These are phyloP conservation scores for Ctenopoma kingsleyae DNA, from an alignment of 2,797 vertebrate genomes.

Conservation along the genomic window DNA sequence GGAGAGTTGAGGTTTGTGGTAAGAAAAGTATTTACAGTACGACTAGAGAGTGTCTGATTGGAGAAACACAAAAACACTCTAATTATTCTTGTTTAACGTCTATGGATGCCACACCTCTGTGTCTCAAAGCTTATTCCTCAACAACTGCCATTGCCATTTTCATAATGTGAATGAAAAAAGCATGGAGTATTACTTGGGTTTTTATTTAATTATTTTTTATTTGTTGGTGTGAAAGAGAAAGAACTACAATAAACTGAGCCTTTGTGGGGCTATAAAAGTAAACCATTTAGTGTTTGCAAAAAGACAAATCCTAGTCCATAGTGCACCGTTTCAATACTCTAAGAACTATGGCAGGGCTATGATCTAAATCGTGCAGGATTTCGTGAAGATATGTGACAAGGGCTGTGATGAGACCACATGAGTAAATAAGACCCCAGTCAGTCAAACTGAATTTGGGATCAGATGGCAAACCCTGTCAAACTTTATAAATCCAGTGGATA, in stretches of 20 bases:
- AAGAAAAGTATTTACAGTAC: slow-evolving; percentile 57
- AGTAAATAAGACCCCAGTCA: slow-evolving; percentile 49
- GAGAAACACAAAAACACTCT: slow-evolving; percentile 63
- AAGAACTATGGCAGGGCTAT: slow-evolving; percentile 27
- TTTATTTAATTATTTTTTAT: slow-evolving; percentile 39
- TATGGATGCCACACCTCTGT: slow-evolving; percentile 47
- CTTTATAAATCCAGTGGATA: slow-evolving; percentile 31
- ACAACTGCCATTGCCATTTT: slow-evolving; percentile 47
- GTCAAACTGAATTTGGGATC: slow-evolving; percentile 23
- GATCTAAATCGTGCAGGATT: slow-evolving; percentile 45
- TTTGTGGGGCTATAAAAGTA: slow-evolving; percentile 49
- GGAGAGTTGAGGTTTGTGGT: slow-evolving; percentile 54
- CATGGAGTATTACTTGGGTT: neutral
- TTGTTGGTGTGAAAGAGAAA: slow-evolving; percentile 39
- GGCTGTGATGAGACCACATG: slow-evolving; percentile 32
- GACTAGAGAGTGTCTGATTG: slow-evolving; percentile 61
- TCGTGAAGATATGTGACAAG: slow-evolving; percentile 43
- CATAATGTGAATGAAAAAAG: slow-evolving; percentile 54
- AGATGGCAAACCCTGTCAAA: slow-evolving; percentile 25
- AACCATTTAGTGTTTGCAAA: slow-evolving; percentile 41
- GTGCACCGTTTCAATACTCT: slow-evolving; percentile 14
- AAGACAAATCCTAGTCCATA: slow-evolving; percentile 32
- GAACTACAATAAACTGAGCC: slow-evolving; percentile 27
- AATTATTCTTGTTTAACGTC: slow-evolving; percentile 70
- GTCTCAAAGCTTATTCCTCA: slow-evolving; percentile 38